Base-by-base conservation (phyloP, 2,888 invertebrate species). In the Mimachlamys varia region DNA sequence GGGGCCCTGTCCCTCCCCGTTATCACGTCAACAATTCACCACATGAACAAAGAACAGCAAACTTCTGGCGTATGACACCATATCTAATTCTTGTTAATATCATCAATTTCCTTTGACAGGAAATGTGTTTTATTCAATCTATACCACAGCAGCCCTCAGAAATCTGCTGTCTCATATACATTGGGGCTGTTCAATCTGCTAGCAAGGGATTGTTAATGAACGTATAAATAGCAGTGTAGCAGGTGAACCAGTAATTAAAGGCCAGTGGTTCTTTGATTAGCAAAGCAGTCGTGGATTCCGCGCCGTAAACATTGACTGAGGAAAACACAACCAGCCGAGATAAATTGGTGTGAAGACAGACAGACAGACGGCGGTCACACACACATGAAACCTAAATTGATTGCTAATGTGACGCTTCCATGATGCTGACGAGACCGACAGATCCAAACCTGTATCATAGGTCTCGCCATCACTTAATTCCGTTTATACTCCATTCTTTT, bases 271-370 rank as follows among this genome's bases (percentile, higher is more conserved):
- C 22, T 19, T 22, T 58, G 58, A 58, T 58, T 58, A 58, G 58
- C 7, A 58, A 58, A 19, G 19, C 22, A 22, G 58, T 58, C 58
- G 19, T 19, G 22, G 58, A 58, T 58, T 58, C 58, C 58, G 4
- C n/a, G 53, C 22, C 22, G 58, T 22, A 58, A 58, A 58, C 58
- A 58, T 58, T 58, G 58, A 58, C 22, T 19, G 58, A 58, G n/a
- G n/a, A 58, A 58, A 58, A 58, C 58, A 58, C 22, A 58, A 58
- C 58, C 58, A 58, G 58, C 58, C 22, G n/a, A 58, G 58, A 58
- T 7, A 58, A 22, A 58, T n/a, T 53, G 53, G 53, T 53, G 53
- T 53, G 15, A 53, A 1, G 53, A 53, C 53, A 13, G 58, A 58
- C 22, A 58, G 58, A 58, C 22, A 58, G 58, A 58, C 58, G 19